Percentiles rank a stretch among this genome's conserved stretches.
These are phyloP conservation scores for Aporophyla lueneburgensis DNA, from an alignment of 2,888 invertebrate genomes.

Conservation along the genomic window DNA sequence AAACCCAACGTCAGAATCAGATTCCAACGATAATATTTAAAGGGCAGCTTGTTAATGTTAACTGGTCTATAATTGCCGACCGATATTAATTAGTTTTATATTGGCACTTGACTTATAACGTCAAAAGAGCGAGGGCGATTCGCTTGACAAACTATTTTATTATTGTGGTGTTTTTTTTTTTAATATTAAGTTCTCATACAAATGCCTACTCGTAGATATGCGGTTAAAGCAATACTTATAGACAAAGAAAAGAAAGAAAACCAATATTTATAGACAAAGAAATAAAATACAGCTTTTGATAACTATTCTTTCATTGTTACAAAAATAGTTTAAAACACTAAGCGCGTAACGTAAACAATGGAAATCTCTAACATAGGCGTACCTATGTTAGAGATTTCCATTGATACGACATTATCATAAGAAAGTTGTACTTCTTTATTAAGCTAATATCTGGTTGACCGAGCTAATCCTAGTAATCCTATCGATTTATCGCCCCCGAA, in stretches of 20 bases:
- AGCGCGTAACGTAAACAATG: background rate
- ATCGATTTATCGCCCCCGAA: too few species aligned
- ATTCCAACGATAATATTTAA: slow-evolving; percentile 87
- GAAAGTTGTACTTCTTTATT: background rate
- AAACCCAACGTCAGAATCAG: slow-evolving; percentile 84
- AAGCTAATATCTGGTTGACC: too few species aligned
- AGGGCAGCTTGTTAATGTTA: slow-evolving; percentile 89
- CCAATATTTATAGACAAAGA: too few species aligned
- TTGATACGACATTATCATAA: background rate
- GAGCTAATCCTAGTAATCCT: too few species aligned
- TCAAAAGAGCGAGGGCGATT: slow-evolving; percentile 45
- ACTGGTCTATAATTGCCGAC: slow-evolving; percentile 85
- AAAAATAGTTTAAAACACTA: background rate
- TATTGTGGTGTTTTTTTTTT: background rate
- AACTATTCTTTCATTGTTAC: background rate
- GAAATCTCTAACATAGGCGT: background rate
- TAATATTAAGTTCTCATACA: background rate
- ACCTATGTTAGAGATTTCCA: too few species aligned
- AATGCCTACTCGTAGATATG: background rate
- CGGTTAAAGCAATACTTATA: background rate
- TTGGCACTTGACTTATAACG: slow-evolving; percentile 66
- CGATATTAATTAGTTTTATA: slow-evolving; percentile 82
- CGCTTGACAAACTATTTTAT: slow-evolving; percentile 33
- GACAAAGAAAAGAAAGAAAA: too few species aligned
- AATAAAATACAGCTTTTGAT: background rate